Conservation (phyloP, 2,113 vertebrate species). For the Dinomys branickii region DNA sequence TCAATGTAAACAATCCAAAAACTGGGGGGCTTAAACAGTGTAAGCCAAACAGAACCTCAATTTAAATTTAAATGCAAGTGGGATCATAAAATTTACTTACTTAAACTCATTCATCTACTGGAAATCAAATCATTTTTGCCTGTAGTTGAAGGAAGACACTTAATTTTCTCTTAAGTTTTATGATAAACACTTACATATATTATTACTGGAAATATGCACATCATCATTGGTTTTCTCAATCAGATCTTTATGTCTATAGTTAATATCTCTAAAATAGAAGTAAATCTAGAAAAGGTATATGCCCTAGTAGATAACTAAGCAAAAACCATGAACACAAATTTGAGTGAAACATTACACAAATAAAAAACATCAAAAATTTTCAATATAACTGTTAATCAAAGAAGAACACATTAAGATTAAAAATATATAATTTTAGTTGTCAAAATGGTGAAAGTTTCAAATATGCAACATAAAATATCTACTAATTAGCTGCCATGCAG, state of each 20-base stretch:
- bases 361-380: not conserved
- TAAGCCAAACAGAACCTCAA: not conserved
- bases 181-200: not conserved
- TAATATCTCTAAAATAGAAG: not conserved
- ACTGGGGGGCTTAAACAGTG: not conserved
- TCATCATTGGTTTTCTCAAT: conserved; percentile 15
- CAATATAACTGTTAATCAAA: not conserved
- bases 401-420: not conserved
- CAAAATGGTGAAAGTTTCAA: not conserved
- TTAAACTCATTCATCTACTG: conserved; percentile 30
- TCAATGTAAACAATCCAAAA: not conserved
- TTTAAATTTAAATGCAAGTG: conserved; percentile 45
- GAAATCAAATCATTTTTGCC: not conserved
- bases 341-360: not conserved
- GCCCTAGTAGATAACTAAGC: not conserved
- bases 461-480: not conserved
- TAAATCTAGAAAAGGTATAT: not conserved
- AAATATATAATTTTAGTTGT: not conserved
- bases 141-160: not conserved
- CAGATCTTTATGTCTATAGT: not conserved
- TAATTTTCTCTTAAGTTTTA: not conserved
- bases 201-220: not conserved
- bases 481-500: not conserved
- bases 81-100: not conserved
- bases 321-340: not conserved